Evolutionary conservation across 1,140 invertebrate species (phyloP).

Genomic region (Drosophila insularis): DNA sequence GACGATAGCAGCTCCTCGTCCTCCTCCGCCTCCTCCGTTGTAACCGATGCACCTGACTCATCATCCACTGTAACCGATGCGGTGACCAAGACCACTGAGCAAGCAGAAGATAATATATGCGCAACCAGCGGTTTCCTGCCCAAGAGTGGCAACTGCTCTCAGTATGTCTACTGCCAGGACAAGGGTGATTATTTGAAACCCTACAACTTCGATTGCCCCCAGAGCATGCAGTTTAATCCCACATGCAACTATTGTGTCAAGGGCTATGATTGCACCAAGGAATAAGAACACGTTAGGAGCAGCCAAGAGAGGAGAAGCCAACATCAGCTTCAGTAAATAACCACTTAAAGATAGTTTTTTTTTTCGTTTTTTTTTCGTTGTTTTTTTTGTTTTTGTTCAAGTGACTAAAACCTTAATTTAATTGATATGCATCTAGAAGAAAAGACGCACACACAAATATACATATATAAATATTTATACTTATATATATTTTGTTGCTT

Average conservation of each 20-base stretch:
- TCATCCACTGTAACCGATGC: slow-evolving; percentile 18
- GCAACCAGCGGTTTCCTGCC: slow-evolving; percentile 44
- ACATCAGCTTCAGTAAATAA: slow-evolving; percentile 22
- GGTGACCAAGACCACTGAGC: not conserved
- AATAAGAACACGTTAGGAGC: not conserved
- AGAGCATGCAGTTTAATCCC: slow-evolving; percentile 51
- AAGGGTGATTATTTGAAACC: not conserved
- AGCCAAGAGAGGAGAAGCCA: slow-evolving; percentile 23
- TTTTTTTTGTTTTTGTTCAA: slow-evolving; percentile 34
- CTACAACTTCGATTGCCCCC: slow-evolving; percentile 30
- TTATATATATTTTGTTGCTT: slow-evolving; percentile 22
- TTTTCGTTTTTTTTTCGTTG: slow-evolving; percentile 34
- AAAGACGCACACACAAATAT: slow-evolving; percentile 13
- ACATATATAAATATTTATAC: slow-evolving; percentile 21
- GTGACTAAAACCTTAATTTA: slow-evolving; percentile 64
- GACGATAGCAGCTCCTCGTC: slow-evolving; percentile 4
- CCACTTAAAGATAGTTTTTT: slow-evolving; percentile 17
- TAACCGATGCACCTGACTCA: slow-evolving; percentile 2
- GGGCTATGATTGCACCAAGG: slow-evolving; percentile 24
- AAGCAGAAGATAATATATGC: slow-evolving; percentile 27
- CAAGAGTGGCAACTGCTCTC: slow-evolving; percentile 26
- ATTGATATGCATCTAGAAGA: slow-evolving; percentile 56
- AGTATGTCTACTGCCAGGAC: slow-evolving; percentile 50
- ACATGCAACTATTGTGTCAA: not conserved
- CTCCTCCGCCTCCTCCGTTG: slow-evolving; percentile 6